Evolutionary conservation across 2,797 vertebrate genomes (phyloP), one percentile per base, ranked within the genome.

Genomic region (Telmatherina bonti): DNA sequence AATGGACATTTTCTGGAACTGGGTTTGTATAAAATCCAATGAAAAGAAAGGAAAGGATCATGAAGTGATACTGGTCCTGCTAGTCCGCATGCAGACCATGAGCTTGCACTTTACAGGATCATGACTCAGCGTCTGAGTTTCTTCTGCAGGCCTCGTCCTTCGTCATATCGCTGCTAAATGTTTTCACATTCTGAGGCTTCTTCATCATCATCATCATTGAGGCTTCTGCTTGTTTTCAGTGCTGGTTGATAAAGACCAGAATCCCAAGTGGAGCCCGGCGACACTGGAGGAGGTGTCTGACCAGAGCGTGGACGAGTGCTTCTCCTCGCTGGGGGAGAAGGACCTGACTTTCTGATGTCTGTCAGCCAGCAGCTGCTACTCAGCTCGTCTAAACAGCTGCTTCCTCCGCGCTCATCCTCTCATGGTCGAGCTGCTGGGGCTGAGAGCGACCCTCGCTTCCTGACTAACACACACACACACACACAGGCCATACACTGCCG

Each of bases 191-290:
- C n/a, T n/a, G n/a, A n/a, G n/a, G n/a, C n/a, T n/a, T n/a, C n/a
- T n/a, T n/a, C n/a, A n/a, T n/a, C n/a, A n/a, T 33, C 33, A 33
- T 12, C 20, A 36, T 36, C n/a, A 24, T 56, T 36, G n/a, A 8
- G 15, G 56, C 26, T 5, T 24, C 38, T 78, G 20, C 33, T 27
- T 43, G 52, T 66, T 8, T 68, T 2, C 73, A 93, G 92, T 92
- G 67, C 79, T 93, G 68, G 73, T 92, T 0, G 91, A 93, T 80
- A 92, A 77, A 33, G 91, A 92, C 91, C 95, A 96, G 8, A 93
- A 65, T 54, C 95, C 96, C 24, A 93, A 84, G 68, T 97, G 96
- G 96, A 96, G 90, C 36, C 96, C 96, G 5, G 78, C 93, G 2
- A n/a, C 85, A 0, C 85, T 96, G 47, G 95, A 95, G 86, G 95